These are phyloP conservation scores for Enhydra lutris DNA, from an alignment of 2,113 vertebrate species.

Conservation along the genomic window DNA sequence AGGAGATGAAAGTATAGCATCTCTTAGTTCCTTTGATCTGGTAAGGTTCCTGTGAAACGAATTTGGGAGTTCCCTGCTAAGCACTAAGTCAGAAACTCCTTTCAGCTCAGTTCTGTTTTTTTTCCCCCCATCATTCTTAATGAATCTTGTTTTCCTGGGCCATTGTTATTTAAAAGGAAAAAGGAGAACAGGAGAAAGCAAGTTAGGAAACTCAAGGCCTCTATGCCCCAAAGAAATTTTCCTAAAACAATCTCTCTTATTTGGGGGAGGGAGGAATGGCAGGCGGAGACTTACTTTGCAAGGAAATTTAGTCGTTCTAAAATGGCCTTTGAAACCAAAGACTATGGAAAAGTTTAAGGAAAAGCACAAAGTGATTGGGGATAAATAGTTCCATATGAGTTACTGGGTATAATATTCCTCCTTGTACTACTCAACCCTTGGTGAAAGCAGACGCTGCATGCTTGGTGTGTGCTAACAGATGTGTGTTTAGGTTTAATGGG, in stretches of 20 bases:
- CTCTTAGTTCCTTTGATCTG: neutral
- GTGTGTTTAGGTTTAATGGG: slow-evolving; percentile 73
- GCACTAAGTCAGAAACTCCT: slow-evolving; percentile 10
- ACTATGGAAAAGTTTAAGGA: slow-evolving; percentile 75
- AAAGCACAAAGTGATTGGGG: slow-evolving; percentile 73
- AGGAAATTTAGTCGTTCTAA: slow-evolving; percentile 69
- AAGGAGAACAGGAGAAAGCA: slow-evolving; percentile 51
- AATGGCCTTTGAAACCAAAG: slow-evolving; percentile 79
- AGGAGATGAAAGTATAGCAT: neutral
- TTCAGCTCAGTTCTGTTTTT: slow-evolving; percentile 23
- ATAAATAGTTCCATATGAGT: slow-evolving; percentile 78
- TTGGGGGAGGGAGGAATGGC: neutral
- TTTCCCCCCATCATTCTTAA: slow-evolving; percentile 20
- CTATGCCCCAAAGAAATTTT: slow-evolving; percentile 67
- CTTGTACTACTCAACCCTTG: slow-evolving; percentile 57
- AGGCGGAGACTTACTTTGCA: slow-evolving; percentile 52
- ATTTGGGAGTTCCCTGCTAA: neutral
- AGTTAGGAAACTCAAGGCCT: slow-evolving; percentile 67
- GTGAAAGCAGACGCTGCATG: slow-evolving; percentile 56
- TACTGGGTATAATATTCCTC: slow-evolving; percentile 72
- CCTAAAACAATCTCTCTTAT: slow-evolving; percentile 59
- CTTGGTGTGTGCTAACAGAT: slow-evolving; percentile 68
- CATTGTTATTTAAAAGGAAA: slow-evolving; percentile 72
- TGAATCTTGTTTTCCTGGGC: slow-evolving; percentile 60
- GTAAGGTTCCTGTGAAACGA: neutral